Percentiles rank a stretch among this genome's conserved stretches.
phyloP scores from a whole-genome alignment of 2,797 vertebrate species.

The Acropternis orthonyx region DNA sequence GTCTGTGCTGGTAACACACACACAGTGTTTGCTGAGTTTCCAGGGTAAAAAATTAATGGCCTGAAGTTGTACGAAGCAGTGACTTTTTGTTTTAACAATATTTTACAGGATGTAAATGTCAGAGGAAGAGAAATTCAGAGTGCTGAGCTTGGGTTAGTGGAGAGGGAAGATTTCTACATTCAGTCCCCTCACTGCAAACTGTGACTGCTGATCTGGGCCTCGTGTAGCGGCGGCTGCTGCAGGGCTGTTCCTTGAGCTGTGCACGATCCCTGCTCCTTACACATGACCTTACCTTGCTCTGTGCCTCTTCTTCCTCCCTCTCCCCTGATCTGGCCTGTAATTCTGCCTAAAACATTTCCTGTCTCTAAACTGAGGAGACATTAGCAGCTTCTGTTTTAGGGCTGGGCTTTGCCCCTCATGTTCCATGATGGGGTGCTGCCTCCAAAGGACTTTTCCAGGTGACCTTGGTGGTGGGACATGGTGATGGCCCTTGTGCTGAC shows the following conservation, averaged over 20 bases:
- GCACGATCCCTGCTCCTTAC: background rate
- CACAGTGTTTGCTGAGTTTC: background rate
- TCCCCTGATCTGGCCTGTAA: background rate
- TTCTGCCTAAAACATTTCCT: background rate
- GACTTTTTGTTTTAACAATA: background rate
- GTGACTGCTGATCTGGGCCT: background rate
- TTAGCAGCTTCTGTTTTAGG: background rate
- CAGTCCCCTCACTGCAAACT: background rate
- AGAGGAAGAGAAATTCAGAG: background rate
- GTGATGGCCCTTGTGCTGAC: background rate
- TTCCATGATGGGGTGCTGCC: background rate
- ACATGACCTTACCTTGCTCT: background rate
- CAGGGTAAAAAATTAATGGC: background rate
- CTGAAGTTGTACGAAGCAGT: background rate
- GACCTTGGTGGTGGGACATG: background rate
- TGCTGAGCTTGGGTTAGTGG: background rate
- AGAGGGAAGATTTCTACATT: background rate
- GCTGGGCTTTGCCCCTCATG: accelerated
- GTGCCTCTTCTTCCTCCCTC: background rate
- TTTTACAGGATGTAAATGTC: background rate
- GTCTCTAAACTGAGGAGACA: background rate
- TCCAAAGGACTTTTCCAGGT: background rate
- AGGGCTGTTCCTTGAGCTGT: background rate
- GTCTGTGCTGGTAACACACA: background rate
- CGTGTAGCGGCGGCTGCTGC: accelerated